These are phyloP conservation scores for Enteromius mattozi DNA, from an alignment of 2,797 vertebrate genomes.

Conservation along the genomic window DNA sequence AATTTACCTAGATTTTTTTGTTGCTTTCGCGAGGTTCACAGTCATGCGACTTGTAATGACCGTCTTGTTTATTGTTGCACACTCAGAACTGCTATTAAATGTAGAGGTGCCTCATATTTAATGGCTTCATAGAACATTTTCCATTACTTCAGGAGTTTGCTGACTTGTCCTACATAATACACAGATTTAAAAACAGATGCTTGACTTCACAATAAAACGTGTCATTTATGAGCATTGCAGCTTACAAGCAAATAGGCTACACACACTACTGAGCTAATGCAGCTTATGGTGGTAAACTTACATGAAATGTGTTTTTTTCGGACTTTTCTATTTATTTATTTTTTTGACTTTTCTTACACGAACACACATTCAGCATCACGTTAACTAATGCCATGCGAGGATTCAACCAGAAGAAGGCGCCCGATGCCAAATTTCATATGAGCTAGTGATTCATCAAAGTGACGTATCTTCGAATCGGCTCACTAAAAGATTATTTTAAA, in stretches of 20 bases:
- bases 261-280: not conserved
- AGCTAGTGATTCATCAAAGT: not conserved
- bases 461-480: not conserved
- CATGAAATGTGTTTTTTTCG: no score
- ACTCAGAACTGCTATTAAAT: not conserved
- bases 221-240: not conserved
- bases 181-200: not conserved
- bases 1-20: not conserved
- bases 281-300: not conserved
- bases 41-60: not conserved
- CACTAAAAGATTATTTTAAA: not conserved
- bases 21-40: not conserved
- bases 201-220: not conserved
- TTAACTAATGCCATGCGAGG: not conserved
- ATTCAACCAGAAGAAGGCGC: constrained; percentile 33
- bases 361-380: not conserved
- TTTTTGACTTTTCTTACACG: not conserved
- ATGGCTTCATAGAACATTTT: not conserved
- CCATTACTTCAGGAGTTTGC: not conserved
- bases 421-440: not conserved
- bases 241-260: not conserved
- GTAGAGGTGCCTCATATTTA: not conserved
- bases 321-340: no score
- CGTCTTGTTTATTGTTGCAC: not conserved
- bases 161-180: not conserved